Evolutionary conservation across 1,140 invertebrate genomes (phyloP).

Genomic region (Eupristina koningsbergeri): DNA sequence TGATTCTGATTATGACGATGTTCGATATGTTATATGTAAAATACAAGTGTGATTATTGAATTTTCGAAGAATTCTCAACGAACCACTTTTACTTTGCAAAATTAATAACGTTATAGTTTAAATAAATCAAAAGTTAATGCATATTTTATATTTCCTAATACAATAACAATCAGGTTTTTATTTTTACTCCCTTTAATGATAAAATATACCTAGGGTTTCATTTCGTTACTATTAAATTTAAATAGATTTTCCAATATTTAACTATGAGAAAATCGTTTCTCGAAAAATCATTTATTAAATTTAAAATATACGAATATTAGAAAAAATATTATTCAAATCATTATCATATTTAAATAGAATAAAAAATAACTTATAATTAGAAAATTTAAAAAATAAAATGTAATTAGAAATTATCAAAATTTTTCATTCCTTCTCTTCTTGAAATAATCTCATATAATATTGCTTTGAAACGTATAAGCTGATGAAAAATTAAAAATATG

Average conservation of each 20-base stretch:
- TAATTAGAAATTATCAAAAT: constrained; percentile 37
- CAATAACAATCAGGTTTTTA: too few relatives aligned
- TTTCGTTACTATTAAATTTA: constrained; percentile 26
- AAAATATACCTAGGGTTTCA: constrained; percentile 18
- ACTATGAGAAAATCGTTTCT: constrained; percentile 38
- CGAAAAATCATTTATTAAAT: constrained; percentile 3
- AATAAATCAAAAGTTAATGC: background rate
- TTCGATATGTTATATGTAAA: constrained; percentile 45
- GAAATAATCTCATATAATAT: constrained; percentile 30
- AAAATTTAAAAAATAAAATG: background rate
- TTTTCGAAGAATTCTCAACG: constrained; percentile 42
- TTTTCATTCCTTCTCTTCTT: constrained; percentile 44
- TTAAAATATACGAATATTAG: constrained; percentile 24
- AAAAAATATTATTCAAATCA: constrained; percentile 36
- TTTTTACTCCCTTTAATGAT: background rate
- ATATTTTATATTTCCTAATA: too few relatives aligned
- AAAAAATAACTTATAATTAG: constrained; percentile 23
- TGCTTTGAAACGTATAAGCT: constrained; percentile 33
- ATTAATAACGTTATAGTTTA: background rate
- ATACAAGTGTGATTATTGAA: constrained; percentile 26
- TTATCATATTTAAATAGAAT: constrained; percentile 40
- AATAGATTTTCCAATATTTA: constrained; percentile 41
- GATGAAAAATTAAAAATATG: background rate
- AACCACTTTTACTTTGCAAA: background rate
- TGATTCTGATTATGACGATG: constrained; percentile 16